Percentiles rank a stretch among this genome's conserved stretches.
phyloP scores from a whole-genome alignment of 2,888 invertebrate genomes.

The Meliscaeva auricollis region DNA sequence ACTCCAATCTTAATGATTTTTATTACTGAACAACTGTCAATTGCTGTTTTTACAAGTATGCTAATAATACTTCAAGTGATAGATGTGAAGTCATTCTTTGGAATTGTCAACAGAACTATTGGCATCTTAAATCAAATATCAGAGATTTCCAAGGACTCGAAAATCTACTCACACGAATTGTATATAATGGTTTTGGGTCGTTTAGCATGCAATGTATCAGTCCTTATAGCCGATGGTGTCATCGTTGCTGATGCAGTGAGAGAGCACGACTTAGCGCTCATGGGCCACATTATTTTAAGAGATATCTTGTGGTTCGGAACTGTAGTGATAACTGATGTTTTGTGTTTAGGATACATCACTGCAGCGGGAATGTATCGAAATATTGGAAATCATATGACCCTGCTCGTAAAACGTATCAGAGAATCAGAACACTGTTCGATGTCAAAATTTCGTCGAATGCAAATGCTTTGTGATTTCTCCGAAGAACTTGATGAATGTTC shows the following conservation, averaged over 20 bases:
- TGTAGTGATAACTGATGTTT: neutral
- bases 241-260: neutral
- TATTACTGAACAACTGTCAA: neutral
- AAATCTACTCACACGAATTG: neutral
- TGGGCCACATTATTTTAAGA: neutral
- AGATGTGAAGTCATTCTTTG: neutral
- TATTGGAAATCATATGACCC: constrained; percentile 6
- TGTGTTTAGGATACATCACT: constrained; percentile 23
- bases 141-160: neutral
- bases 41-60: neutral
- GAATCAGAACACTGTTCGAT: constrained; percentile 25
- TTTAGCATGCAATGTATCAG: neutral
- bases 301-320: constrained; percentile 7
- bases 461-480: constrained; percentile 78
- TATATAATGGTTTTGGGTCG: neutral
- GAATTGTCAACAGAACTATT: constrained; percentile 1
- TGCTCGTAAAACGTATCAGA: neutral
- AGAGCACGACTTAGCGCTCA: neutral
- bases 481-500: constrained; percentile 79
- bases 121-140: constrained; percentile 3
- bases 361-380: constrained; percentile 8
- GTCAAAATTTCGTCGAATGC: constrained; percentile 78
- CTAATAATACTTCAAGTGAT: neutral
- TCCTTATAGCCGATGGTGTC: neutral
- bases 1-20: neutral